Evolutionary conservation across 2,113 vertebrate genomes (phyloP).

Genomic region (Panurus biarmicus): DNA sequence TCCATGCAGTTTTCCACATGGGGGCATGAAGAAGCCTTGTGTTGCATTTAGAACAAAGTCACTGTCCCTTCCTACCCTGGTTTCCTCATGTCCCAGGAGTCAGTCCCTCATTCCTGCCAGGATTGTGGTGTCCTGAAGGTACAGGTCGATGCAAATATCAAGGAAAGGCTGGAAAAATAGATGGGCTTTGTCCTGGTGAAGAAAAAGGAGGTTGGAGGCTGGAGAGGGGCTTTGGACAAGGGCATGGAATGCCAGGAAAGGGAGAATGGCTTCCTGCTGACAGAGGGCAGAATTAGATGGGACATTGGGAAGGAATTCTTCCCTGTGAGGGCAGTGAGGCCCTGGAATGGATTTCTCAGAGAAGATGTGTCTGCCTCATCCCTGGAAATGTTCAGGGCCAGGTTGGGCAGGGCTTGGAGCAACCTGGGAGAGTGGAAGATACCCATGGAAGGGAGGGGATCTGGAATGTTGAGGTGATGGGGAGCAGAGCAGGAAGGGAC

Average conservation of each 20-base stretch:
- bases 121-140: background rate
- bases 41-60: background rate
- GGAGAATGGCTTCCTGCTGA: background rate
- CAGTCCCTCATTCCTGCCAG: background rate
- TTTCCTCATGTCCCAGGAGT: background rate
- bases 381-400: background rate
- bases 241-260: background rate
- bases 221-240: background rate
- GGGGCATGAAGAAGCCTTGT: background rate
- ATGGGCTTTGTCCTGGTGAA: background rate
- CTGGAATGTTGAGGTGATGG: background rate
- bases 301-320: background rate
- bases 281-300: background rate
- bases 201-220: background rate
- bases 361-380: background rate
- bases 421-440: background rate
- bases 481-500: background rate
- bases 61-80: accelerated
- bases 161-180: background rate
- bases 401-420: background rate
- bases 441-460: background rate
- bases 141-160: too few relatives aligned
- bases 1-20: accelerated
- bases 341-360: background rate
- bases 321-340: accelerated